Conservation (phyloP, 2,888 invertebrate species). For the Folsomia manolachei region DNA sequence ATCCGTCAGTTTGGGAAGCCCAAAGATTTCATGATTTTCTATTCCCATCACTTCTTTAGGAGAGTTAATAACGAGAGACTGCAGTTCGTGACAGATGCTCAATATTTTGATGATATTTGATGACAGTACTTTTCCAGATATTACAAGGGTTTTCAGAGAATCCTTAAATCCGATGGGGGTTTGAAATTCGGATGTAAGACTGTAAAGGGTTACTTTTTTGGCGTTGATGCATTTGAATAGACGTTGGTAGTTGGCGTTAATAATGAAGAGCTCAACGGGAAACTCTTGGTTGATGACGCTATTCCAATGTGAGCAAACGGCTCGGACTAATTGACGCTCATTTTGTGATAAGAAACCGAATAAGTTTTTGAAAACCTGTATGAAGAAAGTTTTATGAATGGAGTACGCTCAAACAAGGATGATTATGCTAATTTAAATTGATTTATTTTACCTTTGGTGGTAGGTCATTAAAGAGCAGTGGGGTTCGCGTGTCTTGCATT, state of each 20-base stretch:
- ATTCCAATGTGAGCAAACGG: slow-evolving; percentile 27
- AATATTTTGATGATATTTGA: slow-evolving; percentile 30
- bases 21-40: slow-evolving; percentile 29
- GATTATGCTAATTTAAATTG: too few relatives aligned
- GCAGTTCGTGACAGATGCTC: slow-evolving; percentile 22
- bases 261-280: slow-evolving; percentile 29
- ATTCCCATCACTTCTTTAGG: slow-evolving; percentile 34
- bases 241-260: slow-evolving; percentile 20
- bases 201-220: slow-evolving; percentile 21
- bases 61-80: slow-evolving; percentile 18
- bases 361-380: not conserved
- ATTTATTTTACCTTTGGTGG: too few relatives aligned
- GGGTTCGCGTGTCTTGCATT: too few relatives aligned
- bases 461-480: too few relatives aligned
- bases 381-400: too few relatives aligned
- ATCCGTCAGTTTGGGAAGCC: slow-evolving; percentile 18
- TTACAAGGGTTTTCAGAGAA: slow-evolving; percentile 17
- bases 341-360: slow-evolving; percentile 18
- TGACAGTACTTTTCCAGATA: slow-evolving; percentile 35
- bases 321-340: slow-evolving; percentile 22
- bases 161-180: slow-evolving; percentile 23
- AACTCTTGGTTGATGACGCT: slow-evolving; percentile 28
- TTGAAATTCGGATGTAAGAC: slow-evolving; percentile 27
- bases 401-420: too few relatives aligned
- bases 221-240: slow-evolving; percentile 26